Base-by-base conservation (phyloP, 2,888 invertebrate genomes). In the Cantharis lateralis region DNA sequence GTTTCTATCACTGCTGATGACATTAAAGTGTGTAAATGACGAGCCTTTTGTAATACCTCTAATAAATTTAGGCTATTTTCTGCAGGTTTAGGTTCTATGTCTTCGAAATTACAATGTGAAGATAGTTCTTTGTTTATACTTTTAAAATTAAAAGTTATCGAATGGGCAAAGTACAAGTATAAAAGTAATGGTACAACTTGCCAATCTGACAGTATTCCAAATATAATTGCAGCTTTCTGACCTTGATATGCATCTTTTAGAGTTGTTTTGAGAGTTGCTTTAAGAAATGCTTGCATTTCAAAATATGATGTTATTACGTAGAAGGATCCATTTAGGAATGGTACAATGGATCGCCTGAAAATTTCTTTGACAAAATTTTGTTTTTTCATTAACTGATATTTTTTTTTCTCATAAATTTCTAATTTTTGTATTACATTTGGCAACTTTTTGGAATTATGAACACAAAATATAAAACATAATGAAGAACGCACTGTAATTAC, bases 121-220 rank as follows among this genome's bases (percentile, higher is more conserved):
- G 71, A 62, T 28, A 83, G 11, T 4, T 77, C 76, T 48, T 72
- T 72, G 70, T 80, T 83, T 24, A 84, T 80, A 68, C 78, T 70
- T 1, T 76, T 64, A 68, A 82, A 81, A 75, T 81, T 81, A n/a
- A 26, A 18, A 16, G 18, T 71, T 10, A 84, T 81, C 26, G 68
- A 77, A 2, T 72, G 32, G 10, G 81, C 78, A 70, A 84, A 82
- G 61, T 83, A 83, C 18, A 79, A 75, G 70, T 83, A 84, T 9
- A 83, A 68, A n/a, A 83, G 77, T 15, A 81, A 74, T 0, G 83
- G 84, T 24, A 78, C 62, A 61, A 82, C 66, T 68, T 82, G 83
- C 83, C 84, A 84, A 13, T 76, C 79, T 10, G 80, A 80, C 18
- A 84, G 71, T 48, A 81, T 68, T 16, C 83, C 82, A 72, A 84